Evolutionary conservation across 2,797 vertebrate species (phyloP).

Genomic region (Graptemys geographica): DNA sequence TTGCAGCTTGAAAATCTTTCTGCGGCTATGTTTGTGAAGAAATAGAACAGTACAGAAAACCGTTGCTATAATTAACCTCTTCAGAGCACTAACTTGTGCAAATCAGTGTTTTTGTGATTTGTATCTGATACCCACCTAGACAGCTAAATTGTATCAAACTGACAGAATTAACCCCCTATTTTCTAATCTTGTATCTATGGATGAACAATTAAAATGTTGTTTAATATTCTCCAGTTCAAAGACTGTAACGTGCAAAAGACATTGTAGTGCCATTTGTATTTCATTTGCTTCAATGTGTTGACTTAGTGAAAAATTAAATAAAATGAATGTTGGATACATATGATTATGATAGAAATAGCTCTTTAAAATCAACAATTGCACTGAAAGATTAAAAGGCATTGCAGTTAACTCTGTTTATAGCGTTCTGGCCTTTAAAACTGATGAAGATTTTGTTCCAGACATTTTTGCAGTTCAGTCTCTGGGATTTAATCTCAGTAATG

Average conservation of each 20-base stretch:
- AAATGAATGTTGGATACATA: background rate
- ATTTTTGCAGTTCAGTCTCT: conserved; percentile 73
- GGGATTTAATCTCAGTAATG: conserved; percentile 84
- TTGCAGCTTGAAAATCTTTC: background rate
- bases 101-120: background rate
- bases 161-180: background rate
- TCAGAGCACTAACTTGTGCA: background rate
- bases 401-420: background rate
- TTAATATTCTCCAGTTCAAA: background rate
- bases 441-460: conserved; percentile 68
- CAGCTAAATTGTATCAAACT: background rate
- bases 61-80: background rate
- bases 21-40: background rate
- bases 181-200: background rate
- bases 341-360: background rate
- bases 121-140: background rate
- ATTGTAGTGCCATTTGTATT: background rate
- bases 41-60: background rate
- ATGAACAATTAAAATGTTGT: background rate
- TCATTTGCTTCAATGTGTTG: background rate
- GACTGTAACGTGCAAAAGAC: background rate
- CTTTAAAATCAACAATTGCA: conserved; percentile 25
- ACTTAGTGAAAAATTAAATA: background rate
- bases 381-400: conserved; percentile 18
- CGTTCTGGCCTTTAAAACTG: conserved; percentile 49